These are phyloP conservation scores for Mastigias papua DNA, from an alignment of 30 jellyfish, hydroid and myxozoan genomes.

Conservation along the genomic window DNA sequence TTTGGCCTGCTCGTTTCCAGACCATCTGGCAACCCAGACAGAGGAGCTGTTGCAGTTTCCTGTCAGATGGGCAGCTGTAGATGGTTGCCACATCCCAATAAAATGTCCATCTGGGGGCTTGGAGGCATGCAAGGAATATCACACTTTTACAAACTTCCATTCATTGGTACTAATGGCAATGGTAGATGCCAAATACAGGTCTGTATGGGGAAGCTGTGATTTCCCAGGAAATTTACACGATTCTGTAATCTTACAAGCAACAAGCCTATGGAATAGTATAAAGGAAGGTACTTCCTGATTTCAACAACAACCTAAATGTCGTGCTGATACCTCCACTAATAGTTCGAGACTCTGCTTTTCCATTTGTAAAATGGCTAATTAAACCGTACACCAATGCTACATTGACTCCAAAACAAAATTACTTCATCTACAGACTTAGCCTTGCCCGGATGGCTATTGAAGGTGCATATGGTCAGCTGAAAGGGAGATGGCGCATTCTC, in stretches of 20 bases:
- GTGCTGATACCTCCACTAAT: conserved; percentile 12
- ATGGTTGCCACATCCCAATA: conserved; percentile 76
- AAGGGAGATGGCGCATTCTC: conserved; percentile 48
- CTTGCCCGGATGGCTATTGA: conserved; percentile 62
- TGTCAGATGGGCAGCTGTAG: conserved; percentile 61
- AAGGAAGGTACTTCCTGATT: background rate
- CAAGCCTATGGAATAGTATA: background rate
- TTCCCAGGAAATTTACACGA: conserved; percentile 63
- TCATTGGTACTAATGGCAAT: conserved; percentile 52
- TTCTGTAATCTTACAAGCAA: conserved; percentile 44
- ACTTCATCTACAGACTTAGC: conserved; percentile 53
- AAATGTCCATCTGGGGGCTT: conserved; percentile 40
- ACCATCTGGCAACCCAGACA: too few species aligned
- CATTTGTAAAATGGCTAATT: background rate
- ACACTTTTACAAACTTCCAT: conserved; percentile 41
- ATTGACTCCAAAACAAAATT: conserved; percentile 1
- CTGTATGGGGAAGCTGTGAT: conserved; percentile 49
- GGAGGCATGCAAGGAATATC: conserved; percentile 18
- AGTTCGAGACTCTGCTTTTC: conserved; percentile 61
- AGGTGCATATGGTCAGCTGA: conserved; percentile 41
- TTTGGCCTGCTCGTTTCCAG: too few species aligned
- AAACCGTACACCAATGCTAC: conserved; percentile 26
- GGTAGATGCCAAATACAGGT: conserved; percentile 53
- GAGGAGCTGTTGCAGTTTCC: conserved; percentile 13
- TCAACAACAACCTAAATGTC: background rate